phyloP scores from a whole-genome alignment of 1,140 invertebrate species.

The Stegodyphus dumicola region DNA sequence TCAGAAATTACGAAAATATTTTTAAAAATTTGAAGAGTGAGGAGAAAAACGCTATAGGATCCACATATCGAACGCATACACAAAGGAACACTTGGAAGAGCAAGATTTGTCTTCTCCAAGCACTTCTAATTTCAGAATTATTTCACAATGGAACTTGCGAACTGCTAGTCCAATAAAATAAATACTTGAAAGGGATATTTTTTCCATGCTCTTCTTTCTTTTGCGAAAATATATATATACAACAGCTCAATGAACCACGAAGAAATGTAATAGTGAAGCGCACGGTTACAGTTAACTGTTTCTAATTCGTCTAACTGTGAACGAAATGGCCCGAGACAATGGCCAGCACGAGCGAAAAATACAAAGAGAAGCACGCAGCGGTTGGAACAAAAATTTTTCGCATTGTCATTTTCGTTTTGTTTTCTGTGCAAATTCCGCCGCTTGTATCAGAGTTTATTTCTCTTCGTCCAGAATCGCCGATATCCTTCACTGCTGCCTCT shows the following conservation, averaged over 20 bases:
- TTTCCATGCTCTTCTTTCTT: not conserved
- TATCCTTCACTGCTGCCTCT: slow-evolving; percentile 14
- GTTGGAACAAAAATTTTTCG: not conserved
- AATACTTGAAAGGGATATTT: not conserved
- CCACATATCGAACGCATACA: no score
- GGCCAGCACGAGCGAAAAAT: not conserved
- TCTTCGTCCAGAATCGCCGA: no score
- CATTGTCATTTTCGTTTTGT: not conserved
- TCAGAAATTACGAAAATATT: no score
- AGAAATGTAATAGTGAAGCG: slow-evolving; percentile 4
- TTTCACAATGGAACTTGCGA: not conserved
- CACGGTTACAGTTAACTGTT: not conserved
- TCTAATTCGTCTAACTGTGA: slow-evolving; percentile 15
- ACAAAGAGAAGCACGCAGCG: not conserved
- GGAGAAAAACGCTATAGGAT: no score
- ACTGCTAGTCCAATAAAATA: not conserved
- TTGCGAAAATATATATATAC: not conserved
- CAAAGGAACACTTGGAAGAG: not conserved
- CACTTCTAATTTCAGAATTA: not conserved
- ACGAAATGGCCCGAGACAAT: not conserved
- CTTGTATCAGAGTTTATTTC: not conserved
- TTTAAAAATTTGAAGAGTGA: no score
- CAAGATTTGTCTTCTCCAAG: not conserved
- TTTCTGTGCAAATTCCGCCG: not conserved
- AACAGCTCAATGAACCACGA: not conserved